Percentiles rank a stretch among this genome's conserved stretches.
phyloP scores from a whole-genome alignment of 1,140 invertebrate genomes.

The Drosophila malerkotliana region DNA sequence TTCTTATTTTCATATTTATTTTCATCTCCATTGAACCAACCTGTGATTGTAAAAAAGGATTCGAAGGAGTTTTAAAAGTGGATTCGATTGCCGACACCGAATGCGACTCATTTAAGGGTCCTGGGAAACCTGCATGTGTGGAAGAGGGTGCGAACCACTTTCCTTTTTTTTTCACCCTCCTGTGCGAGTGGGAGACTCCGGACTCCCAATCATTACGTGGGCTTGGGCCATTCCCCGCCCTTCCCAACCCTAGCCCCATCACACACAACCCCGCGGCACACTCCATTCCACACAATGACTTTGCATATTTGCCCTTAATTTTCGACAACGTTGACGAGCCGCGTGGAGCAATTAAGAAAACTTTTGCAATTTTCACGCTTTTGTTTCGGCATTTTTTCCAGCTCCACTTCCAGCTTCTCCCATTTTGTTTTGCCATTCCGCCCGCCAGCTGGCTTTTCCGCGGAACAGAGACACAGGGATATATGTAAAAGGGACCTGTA shows the following conservation, averaged over 20 bases:
- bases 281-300: slow-evolving; percentile 60
- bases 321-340: slow-evolving; percentile 57
- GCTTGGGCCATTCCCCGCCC: slow-evolving; percentile 13
- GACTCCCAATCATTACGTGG: slow-evolving; percentile 63
- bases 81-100: slow-evolving; percentile 56
- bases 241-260: slow-evolving; percentile 1
- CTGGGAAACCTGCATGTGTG: slow-evolving; percentile 48
- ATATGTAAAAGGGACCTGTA: slow-evolving; percentile 6
- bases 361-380: slow-evolving; percentile 80
- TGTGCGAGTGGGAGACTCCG: slow-evolving; percentile 18
- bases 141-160: slow-evolving; percentile 7
- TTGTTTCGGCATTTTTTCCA: slow-evolving; percentile 56
- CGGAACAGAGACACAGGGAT: slow-evolving; percentile 7
- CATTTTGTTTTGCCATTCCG: slow-evolving; percentile 1
- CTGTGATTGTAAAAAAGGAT: not conserved
- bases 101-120: slow-evolving; percentile 48
- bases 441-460: slow-evolving; percentile 11
- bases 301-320: slow-evolving; percentile 80
- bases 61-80: slow-evolving; percentile 33
- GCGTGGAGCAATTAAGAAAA: slow-evolving; percentile 75
- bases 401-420: not conserved
- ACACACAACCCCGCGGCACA: slow-evolving; percentile 4
- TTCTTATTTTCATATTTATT: not conserved
- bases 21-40: not conserved
- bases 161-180: not conserved